These are phyloP conservation scores for Myotis lucifugus DNA, from an alignment of 2,113 vertebrate genomes.

Conservation along the genomic window DNA sequence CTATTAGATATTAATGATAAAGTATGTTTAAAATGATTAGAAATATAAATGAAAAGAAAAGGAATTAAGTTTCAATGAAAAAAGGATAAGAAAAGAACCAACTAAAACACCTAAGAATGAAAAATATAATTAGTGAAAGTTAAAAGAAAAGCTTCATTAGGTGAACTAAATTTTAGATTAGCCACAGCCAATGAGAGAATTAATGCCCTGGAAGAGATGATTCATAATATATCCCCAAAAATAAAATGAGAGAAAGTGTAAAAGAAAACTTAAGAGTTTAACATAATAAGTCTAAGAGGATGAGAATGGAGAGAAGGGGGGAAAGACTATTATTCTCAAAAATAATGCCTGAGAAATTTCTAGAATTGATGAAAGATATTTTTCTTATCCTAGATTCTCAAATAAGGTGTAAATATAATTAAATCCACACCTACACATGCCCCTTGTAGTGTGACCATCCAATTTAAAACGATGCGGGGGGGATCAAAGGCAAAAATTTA, in stretches of 20 bases:
- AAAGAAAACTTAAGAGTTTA: neutral
- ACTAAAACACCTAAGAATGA: neutral
- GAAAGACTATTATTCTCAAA: neutral
- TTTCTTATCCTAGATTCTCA: neutral
- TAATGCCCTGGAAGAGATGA: neutral
- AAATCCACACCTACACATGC: neutral
- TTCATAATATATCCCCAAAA: neutral
- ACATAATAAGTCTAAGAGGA: neutral
- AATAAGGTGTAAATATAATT: neutral
- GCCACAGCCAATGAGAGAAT: neutral
- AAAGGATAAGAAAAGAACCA: neutral
- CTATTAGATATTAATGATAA: neutral
- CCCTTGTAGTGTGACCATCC: neutral
- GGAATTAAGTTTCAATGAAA: neutral
- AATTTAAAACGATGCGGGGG: neutral
- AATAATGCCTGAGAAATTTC: neutral
- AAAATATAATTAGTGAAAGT: neutral
- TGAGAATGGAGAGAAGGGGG: neutral
- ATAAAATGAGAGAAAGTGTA: neutral
- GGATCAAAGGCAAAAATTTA: neutral
- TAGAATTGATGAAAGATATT: neutral
- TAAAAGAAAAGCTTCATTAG: neutral
- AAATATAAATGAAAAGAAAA: neutral
- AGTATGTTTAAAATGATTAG: neutral
- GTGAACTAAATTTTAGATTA: constrained; percentile 12